Evolutionary conservation across 2,888 invertebrate genomes (phyloP), one percentile per base, ranked within the genome.

Genomic region (Troides aeacus): DNA sequence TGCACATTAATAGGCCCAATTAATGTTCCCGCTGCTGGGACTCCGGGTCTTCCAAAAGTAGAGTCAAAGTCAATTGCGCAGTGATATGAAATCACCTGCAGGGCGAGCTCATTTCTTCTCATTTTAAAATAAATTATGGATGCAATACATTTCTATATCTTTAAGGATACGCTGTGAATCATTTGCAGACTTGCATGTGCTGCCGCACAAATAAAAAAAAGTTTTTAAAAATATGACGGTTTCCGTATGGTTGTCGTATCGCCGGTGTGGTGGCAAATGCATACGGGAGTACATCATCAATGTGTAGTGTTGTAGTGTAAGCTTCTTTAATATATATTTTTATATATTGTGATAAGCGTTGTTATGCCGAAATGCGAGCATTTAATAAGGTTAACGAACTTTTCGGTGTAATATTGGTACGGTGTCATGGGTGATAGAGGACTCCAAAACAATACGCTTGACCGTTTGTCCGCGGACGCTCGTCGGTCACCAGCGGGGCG

Each of bases 331-430:
- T 88, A 90, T 89, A 91, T 92, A 89, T 92, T 92, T 92, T 92
- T 92, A 90, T 91, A 90, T 90, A 90, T 89, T 91, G 92, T 91
- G 92, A 92, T 92, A 91, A 92, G 91, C 87, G 87, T 90, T 91
- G 89, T 89, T 90, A 90, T 90, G 91, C 90, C 89, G 88, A 86
- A 86, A 86, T 88, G 85, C 84, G 89, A 90, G 91, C 91, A 92
- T 92, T 91, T 92, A 92, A 87, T 89, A 88, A 87, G 87, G 84
- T 90, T 84, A 84, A 82, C 81, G 83, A 83, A 81, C 79, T 79
- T 83, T 72, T 79, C 75, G 77, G 78, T 79, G 78, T 81, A 81
- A 77, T 12, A 79, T 64, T 42, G 21, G 81, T 80, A 77, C 82
- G 86, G 87, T 86, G 87, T 83, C 75, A 83, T 85, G 87, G 81